A percentile compares a stretch with the other conserved stretches of the same genome.
These are phyloP conservation scores for Tetanocera ferruginea DNA, from an alignment of 2,888 invertebrate genomes.

Conservation along the genomic window DNA sequence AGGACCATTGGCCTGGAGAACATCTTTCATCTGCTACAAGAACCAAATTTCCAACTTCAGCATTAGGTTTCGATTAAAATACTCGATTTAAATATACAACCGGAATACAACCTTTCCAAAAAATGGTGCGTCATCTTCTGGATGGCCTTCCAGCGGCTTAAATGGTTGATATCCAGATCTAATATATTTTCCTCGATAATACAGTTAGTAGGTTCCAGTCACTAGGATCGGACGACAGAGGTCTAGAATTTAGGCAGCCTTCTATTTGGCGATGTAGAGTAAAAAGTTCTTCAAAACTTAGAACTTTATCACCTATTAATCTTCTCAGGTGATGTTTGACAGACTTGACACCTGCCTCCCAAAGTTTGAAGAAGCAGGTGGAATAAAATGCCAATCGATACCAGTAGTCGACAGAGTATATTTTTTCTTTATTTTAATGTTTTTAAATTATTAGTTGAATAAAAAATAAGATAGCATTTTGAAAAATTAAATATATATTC, in stretches of 20 bases:
- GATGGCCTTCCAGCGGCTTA: slow-evolving; percentile 38
- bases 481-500: too few species aligned
- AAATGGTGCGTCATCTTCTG: slow-evolving; percentile 41
- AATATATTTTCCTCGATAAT: slow-evolving; percentile 31
- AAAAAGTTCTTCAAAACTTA: too few species aligned
- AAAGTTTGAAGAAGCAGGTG: slow-evolving; percentile 42
- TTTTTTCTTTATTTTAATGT: background rate
- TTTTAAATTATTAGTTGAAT: slow-evolving; percentile 14
- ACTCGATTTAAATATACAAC: slow-evolving; percentile 41
- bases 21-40: too few species aligned
- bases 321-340: slow-evolving; percentile 40
- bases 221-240: slow-evolving; percentile 37
- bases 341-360: slow-evolving; percentile 45
- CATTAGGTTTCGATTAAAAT: slow-evolving; percentile 28
- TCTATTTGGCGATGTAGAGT: slow-evolving; percentile 39
- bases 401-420: slow-evolving; percentile 9
- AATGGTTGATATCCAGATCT: slow-evolving; percentile 15
- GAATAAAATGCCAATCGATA: slow-evolving; percentile 39
- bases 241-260: slow-evolving; percentile 39
- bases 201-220: slow-evolving; percentile 36
- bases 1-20: too few species aligned
- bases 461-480: too few species aligned
- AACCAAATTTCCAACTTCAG: slow-evolving; percentile 38
- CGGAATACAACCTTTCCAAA: slow-evolving; percentile 41
- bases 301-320: slow-evolving; percentile 18